Evolutionary conservation across 2,113 vertebrate genomes (phyloP).

Genomic region (Corydoras sp.): DNA sequence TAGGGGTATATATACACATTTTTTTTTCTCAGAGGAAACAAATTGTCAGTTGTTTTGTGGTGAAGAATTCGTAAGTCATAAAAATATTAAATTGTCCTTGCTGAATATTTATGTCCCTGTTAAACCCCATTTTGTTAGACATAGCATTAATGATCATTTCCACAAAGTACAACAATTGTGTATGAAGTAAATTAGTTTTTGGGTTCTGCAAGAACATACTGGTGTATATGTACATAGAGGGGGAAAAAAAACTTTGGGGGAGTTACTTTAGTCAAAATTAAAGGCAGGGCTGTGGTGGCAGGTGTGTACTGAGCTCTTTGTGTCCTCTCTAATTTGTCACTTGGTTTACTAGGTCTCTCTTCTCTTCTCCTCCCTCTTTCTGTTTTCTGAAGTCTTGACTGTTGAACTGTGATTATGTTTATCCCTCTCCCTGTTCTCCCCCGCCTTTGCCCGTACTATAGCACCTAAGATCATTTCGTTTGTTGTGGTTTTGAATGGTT

Average conservation of each 20-base stretch:
- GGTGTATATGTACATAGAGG: no score
- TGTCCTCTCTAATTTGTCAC: slow-evolving; percentile 31
- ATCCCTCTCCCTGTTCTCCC: neutral
- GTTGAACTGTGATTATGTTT: slow-evolving; percentile 14
- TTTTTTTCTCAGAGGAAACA: no score
- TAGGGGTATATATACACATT: no score
- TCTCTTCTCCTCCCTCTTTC: slow-evolving; percentile 1
- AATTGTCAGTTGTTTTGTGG: no score
- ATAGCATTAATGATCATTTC: no score
- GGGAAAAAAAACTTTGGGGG: neutral
- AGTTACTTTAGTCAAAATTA: slow-evolving; percentile 9
- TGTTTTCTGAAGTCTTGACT: slow-evolving; percentile 8
- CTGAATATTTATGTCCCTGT: no score
- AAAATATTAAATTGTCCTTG: no score
- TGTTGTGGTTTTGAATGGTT: neutral
- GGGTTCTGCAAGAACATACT: no score
- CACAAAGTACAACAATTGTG: no score
- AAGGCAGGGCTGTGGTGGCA: neutral
- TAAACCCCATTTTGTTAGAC: no score
- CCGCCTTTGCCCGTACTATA: neutral
- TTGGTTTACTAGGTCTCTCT: slow-evolving; percentile 6
- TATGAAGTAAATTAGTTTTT: no score
- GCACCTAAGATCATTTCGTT: slow-evolving; percentile 3
- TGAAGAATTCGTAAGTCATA: no score
- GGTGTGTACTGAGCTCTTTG: slow-evolving; percentile 10